Evolutionary conservation across 2,888 invertebrate species (phyloP).

Genomic region (Drosophila heteroneura): DNA sequence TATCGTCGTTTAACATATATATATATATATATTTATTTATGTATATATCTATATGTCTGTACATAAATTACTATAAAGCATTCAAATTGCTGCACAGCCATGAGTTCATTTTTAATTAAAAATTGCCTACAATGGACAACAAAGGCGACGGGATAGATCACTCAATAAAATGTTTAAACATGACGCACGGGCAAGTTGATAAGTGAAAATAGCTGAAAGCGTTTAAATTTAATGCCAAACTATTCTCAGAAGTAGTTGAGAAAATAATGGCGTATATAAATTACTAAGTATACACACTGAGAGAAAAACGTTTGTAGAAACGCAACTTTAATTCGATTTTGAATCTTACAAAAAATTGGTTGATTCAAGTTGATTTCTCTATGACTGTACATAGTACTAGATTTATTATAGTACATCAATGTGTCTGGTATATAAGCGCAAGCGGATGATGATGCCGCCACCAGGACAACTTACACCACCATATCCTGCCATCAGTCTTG

Average conservation of each 20-base stretch:
- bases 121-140: slow-evolving; percentile 44
- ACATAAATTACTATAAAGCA: slow-evolving; percentile 4
- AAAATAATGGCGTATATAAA: not conserved
- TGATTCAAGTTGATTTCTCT: not conserved
- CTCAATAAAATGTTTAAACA: slow-evolving; percentile 34
- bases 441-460: slow-evolving; percentile 7
- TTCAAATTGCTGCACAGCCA: slow-evolving; percentile 33
- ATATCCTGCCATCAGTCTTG: slow-evolving; percentile 24
- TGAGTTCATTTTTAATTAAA: slow-evolving; percentile 79
- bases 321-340: not conserved
- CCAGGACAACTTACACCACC: not conserved
- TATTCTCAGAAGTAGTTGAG: slow-evolving; percentile 14
- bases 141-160: slow-evolving; percentile 13
- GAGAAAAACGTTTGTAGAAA: not conserved
- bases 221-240: slow-evolving; percentile 25
- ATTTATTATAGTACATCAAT: slow-evolving; percentile 2
- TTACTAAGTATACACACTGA: slow-evolving; percentile 12
- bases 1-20: slow-evolving; percentile 19
- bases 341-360: not conserved
- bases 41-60: not conserved
- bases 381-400: not conserved
- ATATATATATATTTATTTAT: not conserved
- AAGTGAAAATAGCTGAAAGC: slow-evolving; percentile 33
- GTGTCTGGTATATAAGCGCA: not conserved
- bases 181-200: slow-evolving; percentile 56